Base-by-base conservation (phyloP, 2,797 vertebrate genomes). In the Coccyzus lansbergi region DNA sequence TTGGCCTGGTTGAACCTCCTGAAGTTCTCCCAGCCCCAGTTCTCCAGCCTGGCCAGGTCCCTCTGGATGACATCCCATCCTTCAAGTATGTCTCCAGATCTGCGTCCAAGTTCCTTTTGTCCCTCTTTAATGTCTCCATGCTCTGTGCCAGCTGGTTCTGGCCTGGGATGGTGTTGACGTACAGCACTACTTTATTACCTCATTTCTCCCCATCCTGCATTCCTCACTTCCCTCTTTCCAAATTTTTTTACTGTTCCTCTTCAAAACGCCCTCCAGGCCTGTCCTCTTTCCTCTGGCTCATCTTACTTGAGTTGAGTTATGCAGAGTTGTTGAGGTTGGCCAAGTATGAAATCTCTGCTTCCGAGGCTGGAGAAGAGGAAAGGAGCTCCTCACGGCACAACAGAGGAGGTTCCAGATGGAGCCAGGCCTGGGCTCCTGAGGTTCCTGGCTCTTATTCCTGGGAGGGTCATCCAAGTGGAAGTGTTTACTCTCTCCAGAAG, bases 321-420 rank as follows among this genome's bases (percentile, higher is more conserved):
- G 34, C 76, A 74, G 49, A 48, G 17, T 42, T 1, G 1, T 14
- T 70, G 67, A 56, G 70, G 5, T 56, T 85, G 81, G 49, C 72
- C 0, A 0, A 63, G 36, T 12, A 17, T 38, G 34, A 36, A 12
- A 34, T 20, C 40, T 62, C 64, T 21, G n/a, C 58, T 78, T 77
- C 21, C 29, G 25, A 15, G 46, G 14, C 22, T 49, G 82, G 72
- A 12, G 72, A 33, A 1, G 0, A 11, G 75, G 49, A 38, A 48
- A 22, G 48, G 67, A 56, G 7, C 63, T 44, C 33, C 49, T 64
- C 29, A 15, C 28, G 76, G 62, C 28, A 9, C 55, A 63, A 87
- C 82, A 55, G 80, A 88, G 62, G 40, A 52, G 64, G 9, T 42
- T 42, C 42, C 81, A 88, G 67, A 46, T 74, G 82, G 87, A 95